phyloP scores from a whole-genome alignment of 2,888 invertebrate species.

The Hylaea fasciaria region DNA sequence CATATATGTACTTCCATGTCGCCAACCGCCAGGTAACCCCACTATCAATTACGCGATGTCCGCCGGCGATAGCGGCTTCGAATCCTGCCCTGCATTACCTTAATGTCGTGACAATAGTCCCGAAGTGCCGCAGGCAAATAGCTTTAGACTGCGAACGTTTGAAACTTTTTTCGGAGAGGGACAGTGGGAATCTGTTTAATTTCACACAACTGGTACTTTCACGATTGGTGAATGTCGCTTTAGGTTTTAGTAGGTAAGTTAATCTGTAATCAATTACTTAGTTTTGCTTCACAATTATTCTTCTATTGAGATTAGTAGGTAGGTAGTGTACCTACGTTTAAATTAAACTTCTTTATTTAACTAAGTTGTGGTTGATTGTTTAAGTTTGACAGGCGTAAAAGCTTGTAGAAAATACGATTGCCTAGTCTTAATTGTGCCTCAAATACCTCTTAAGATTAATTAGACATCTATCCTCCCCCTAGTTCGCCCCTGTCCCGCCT shows the following conservation, averaged over 20 bases:
- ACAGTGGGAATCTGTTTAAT: slow-evolving; percentile 1
- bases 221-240: no score
- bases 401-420: no score
- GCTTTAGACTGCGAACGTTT: background rate
- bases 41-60: slow-evolving; percentile 17
- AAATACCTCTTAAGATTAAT: slow-evolving; percentile 16
- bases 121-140: background rate
- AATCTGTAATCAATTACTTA: no score
- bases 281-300: no score
- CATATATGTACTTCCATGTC: no score
- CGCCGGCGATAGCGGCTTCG: slow-evolving; percentile 1
- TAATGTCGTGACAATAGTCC: slow-evolving; percentile 10
- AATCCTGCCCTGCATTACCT: slow-evolving; percentile 8
- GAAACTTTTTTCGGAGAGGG: background rate
- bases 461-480: slow-evolving; percentile 15
- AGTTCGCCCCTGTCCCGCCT: slow-evolving; percentile 17
- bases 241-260: no score
- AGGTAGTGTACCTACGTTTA: no score
- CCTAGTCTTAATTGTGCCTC: background rate
- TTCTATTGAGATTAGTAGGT: no score
- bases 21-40: background rate
- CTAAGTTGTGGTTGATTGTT: no score
- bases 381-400: no score
- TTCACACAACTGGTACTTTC: no score
- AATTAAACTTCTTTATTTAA: no score